Evolutionary conservation across 2,797 vertebrate species (phyloP), one percentile per base, ranked within the genome.

Genomic region (Tamandua tetradactyla): DNA sequence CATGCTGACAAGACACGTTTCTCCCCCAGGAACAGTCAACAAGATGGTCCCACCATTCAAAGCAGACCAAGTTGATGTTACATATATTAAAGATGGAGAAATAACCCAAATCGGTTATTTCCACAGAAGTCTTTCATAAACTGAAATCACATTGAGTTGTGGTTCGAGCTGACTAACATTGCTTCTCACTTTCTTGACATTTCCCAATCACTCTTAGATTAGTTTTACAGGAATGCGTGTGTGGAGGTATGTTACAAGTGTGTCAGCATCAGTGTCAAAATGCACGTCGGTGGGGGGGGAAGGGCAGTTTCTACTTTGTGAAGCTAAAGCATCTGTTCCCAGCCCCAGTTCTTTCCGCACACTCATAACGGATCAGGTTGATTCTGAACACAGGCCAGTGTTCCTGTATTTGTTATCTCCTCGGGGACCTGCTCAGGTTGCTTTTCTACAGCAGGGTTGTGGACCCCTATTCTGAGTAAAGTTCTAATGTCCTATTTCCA

Each of bases 361-460:
- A 7, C 37, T 40, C 35, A 71, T 32, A 87, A 3, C 71, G 89
- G 57, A 35, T 40, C 49, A 1, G 4, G 20, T 22, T 57, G 62
- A 9, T 88, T 68, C 55, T 61, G 69, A 87, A 72, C 64, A n/a
- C 13, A 79, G 40, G 27, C 4, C 35, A 62, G 27, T 23, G 37
- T 78, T 95, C 89, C 74, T 68, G 69, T 80, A 22, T 37, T 20
- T 23, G 52, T 61, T 82, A 18, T 69, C 59, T 92, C 52, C 94
- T 94, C 55, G 1, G 59, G 30, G 95, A 83, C 91, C 79, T 42
- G n/a, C 27, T 79, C 7, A 74, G 79, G 75, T 87, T 91, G 86
- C n/a, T 71, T 90, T 91, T 89, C 52, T 59, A 13, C 5, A 32
- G 20, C 23, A 17, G 30, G n/a, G 23, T 42, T 84, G 6, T 35